Conservation (phyloP, 2,888 invertebrate species). For the Drosophila monieri region DNA sequence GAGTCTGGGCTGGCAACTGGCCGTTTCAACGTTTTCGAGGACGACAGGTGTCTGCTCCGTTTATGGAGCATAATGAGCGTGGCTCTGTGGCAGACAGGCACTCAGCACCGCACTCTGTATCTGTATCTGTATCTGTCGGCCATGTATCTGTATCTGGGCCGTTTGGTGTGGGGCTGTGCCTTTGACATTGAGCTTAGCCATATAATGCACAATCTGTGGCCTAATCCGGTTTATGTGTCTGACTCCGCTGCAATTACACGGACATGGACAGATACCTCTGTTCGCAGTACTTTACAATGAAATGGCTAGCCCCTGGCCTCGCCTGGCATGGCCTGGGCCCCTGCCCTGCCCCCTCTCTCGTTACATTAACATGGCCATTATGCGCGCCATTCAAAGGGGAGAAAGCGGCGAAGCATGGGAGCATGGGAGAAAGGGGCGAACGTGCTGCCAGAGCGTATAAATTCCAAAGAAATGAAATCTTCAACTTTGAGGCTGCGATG, state of each 20-base stretch:
- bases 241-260: conserved; percentile 40
- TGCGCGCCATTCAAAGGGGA: conserved; percentile 38
- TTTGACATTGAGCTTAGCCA: conserved; percentile 33
- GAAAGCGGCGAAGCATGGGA: not conserved
- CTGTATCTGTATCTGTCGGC: not conserved
- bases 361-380: conserved; percentile 72
- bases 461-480: conserved; percentile 43
- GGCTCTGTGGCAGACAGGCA: conserved; percentile 26
- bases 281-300: conserved; percentile 41
- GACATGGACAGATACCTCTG: conserved; percentile 12
- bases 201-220: conserved; percentile 45
- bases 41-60: conserved; percentile 43
- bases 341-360: not conserved
- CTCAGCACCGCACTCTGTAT: conserved; percentile 12
- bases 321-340: not conserved
- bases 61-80: conserved; percentile 42
- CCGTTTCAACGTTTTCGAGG: not conserved
- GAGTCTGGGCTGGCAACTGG: not conserved
- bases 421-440: not conserved
- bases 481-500: conserved; percentile 58
- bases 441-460: conserved; percentile 30
- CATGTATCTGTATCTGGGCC: not conserved
- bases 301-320: conserved; percentile 11
- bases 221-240: conserved; percentile 66
- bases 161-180: conserved; percentile 19